A percentile compares a stretch with the other conserved stretches of the same genome.
Conservation (phyloP, 2,797 vertebrate genomes). For the Knipowitschia caucasica region DNA sequence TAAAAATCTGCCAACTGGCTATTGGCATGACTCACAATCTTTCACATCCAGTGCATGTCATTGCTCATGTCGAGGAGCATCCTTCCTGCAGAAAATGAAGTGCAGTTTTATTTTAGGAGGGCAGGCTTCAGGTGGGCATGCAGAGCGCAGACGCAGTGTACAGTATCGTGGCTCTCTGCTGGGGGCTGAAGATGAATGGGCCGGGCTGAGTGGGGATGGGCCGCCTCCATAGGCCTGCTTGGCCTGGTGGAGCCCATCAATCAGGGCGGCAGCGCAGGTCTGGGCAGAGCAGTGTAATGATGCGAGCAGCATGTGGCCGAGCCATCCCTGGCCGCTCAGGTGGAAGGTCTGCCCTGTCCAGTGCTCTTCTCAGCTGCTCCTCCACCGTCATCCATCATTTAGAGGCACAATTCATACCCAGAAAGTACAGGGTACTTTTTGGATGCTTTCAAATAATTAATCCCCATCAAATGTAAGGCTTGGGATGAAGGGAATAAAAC, state of each 20-base stretch:
- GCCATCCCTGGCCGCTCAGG: conserved; percentile 72
- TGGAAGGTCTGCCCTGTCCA: conserved; percentile 72
- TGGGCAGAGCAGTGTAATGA: conserved; percentile 79
- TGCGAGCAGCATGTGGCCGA: conserved; percentile 74
- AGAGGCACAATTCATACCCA: conserved; percentile 30
- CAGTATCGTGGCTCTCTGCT: conserved; percentile 58
- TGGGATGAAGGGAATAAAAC: no score
- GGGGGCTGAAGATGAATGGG: conserved; percentile 73
- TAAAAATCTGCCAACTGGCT: neutral
- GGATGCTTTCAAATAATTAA: conserved; percentile 39
- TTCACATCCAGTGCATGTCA: neutral
- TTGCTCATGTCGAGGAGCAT: conserved; percentile 39
- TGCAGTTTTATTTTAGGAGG: conserved; percentile 67
- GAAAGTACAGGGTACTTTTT: conserved; percentile 57
- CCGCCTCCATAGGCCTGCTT: conserved; percentile 70
- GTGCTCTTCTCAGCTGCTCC: conserved; percentile 52
- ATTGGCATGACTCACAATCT: neutral
- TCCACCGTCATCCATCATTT: conserved; percentile 68
- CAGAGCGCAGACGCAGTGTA: conserved; percentile 49
- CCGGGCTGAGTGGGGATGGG: conserved; percentile 59
- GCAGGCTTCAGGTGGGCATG: conserved; percentile 60
- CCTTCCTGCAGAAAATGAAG: conserved; percentile 50
- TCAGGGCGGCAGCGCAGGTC: conserved; percentile 74
- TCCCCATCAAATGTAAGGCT: conserved; percentile 34
- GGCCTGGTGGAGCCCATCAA: conserved; percentile 76